These are phyloP conservation scores for Lochmaea crataegi DNA, from an alignment of 2,888 invertebrate species.

Conservation along the genomic window DNA sequence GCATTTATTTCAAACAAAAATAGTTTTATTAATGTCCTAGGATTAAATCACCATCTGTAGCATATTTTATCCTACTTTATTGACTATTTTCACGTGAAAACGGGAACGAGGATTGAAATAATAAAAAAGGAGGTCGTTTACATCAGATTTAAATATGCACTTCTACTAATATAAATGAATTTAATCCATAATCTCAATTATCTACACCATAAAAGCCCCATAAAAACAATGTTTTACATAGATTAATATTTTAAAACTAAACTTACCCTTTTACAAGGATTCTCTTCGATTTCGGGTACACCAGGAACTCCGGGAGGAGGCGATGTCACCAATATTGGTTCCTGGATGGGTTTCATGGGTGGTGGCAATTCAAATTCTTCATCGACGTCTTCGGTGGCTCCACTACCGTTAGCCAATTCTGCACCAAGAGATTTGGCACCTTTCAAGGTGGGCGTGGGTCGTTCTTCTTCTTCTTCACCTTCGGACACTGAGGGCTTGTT, in stretches of 20 bases:
- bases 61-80: slow-evolving; percentile 5
- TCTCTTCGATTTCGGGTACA: slow-evolving; percentile 68
- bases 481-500: slow-evolving; percentile 67
- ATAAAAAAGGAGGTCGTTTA: background rate
- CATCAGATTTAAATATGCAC: background rate
- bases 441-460: slow-evolving; percentile 52
- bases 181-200: background rate
- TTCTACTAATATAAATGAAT: background rate
- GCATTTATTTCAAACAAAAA: slow-evolving; percentile 1
- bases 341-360: slow-evolving; percentile 95
- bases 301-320: slow-evolving; percentile 63
- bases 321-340: slow-evolving; percentile 65
- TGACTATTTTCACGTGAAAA: slow-evolving; percentile 10
- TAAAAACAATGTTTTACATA: background rate
- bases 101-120: slow-evolving; percentile 3
- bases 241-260: background rate
- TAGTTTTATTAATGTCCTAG: slow-evolving; percentile 13
- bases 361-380: slow-evolving; percentile 92
- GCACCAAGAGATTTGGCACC: slow-evolving; percentile 54
- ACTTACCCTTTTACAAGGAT: slow-evolving; percentile 72
- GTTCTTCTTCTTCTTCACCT: slow-evolving; percentile 65
- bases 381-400: slow-evolving; percentile 76
- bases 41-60: slow-evolving; percentile 13
- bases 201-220: slow-evolving; percentile 3
- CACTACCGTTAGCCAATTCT: slow-evolving; percentile 67